Evolutionary conservation across 2,888 invertebrate genomes (phyloP).

Genomic region (Hymenopus coronatus): DNA sequence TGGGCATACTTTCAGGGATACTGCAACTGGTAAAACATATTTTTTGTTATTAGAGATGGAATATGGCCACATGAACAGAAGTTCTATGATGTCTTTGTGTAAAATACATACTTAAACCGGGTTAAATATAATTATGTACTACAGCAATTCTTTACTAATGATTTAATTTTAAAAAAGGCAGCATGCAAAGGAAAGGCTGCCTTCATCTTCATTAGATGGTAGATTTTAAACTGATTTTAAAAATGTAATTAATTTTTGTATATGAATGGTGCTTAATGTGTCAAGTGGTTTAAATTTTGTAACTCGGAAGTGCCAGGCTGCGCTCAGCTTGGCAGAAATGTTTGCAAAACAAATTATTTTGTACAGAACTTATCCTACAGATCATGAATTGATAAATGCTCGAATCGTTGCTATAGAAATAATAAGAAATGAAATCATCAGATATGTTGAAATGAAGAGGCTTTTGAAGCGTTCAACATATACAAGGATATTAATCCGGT

Average conservation of each 20-base stretch:
- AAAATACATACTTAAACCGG: neutral
- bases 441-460: too few relatives aligned
- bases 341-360: neutral
- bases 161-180: neutral
- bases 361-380: neutral
- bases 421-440: neutral
- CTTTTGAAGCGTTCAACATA: too few relatives aligned
- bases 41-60: neutral
- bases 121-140: neutral
- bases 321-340: neutral
- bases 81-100: neutral
- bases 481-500: too few relatives aligned
- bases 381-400: neutral
- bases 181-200: neutral
- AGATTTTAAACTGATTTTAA: neutral
- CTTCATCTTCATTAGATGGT: neutral
- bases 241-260: neutral
- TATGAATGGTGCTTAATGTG: neutral
- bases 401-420: neutral
- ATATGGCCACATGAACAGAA: neutral
- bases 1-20: too few relatives aligned
- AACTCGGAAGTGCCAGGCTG: neutral
- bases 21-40: neutral
- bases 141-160: neutral
- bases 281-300: neutral